Evolutionary conservation across 2,113 vertebrate genomes (phyloP), one percentile per base, ranked within the genome.

Genomic region (Regulus satrapa): DNA sequence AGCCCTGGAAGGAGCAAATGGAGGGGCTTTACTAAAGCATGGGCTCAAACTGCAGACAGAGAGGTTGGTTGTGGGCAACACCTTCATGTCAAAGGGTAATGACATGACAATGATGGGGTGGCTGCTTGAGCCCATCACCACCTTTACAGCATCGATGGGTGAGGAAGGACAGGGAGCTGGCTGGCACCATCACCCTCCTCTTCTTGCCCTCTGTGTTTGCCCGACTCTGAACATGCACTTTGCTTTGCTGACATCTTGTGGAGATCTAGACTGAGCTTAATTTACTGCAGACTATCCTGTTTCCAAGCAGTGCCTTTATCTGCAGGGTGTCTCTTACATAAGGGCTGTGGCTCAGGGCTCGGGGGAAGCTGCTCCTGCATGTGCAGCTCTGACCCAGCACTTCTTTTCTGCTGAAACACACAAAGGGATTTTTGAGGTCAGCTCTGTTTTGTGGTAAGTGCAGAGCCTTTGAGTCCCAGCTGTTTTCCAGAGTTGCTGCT

Each of bases 201-300:
- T 14, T 41, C 32, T 8, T 63, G 81, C 67, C 88, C 89, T 85
- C 52, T 21, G 75, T 0, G 0, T 32, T 31, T 3, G 4, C 76
- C 34, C 68, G 26, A 14, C 61, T 25, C 23, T 4, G 63, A 55
- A 67, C 61, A 76, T 92, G 89, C 77, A 67, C 67, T 91, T 89
- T 72, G 83, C 94, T 97, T 68, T 97, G 94, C 96, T 96, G 97
- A 97, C 96, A 97, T 91, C 96, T 97, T 90, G 96, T 97, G 96
- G 96, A 95, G 94, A 88, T 92, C 88, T 66, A 68, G 92, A 62
- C 38, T 43, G 43, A 82, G 81, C 59, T 61, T 68, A 78, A 95
- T 89, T 92, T 90, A 87, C 58, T 76, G 76, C 78, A 66, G 67
- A 62, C 25, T 10, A 28, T 9, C 56, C 78, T 2, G n/a, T 74